Conservation (phyloP, 2,797 vertebrate species). For the Lindbergichthys nudifrons region DNA sequence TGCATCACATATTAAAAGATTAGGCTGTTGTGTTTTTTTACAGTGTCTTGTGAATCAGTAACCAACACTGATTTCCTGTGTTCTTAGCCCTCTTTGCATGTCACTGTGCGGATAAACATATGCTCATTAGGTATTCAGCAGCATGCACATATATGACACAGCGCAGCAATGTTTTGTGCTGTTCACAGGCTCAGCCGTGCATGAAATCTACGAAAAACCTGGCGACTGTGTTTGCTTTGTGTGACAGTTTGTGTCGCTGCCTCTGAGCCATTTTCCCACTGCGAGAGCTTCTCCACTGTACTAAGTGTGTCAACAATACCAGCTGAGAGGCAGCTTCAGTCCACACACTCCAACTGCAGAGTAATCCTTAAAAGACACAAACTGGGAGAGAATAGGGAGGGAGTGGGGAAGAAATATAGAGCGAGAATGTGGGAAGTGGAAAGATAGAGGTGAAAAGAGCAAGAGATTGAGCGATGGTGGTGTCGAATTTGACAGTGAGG, state of each 20-base stretch:
- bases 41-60: conserved; percentile 3
- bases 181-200: conserved; percentile 44
- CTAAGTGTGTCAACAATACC: conserved; percentile 78
- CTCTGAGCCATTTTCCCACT: conserved; percentile 67
- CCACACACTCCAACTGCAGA: conserved; percentile 62
- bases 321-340: conserved; percentile 79
- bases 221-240: conserved; percentile 70
- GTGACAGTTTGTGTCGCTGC: conserved; percentile 73
- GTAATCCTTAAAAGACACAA: conserved; percentile 71
- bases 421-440: conserved; percentile 43
- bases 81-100: neutral
- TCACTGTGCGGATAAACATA: conserved; percentile 7
- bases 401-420: conserved; percentile 29
- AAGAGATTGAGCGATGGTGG: conserved; percentile 50
- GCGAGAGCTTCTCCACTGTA: conserved; percentile 73
- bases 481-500: conserved; percentile 59
- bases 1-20: neutral
- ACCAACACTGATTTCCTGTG: neutral
- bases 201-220: conserved; percentile 57
- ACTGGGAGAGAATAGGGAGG: conserved; percentile 15
- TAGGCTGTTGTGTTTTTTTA: neutral
- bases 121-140: conserved; percentile 37
- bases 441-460: conserved; percentile 63
- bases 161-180: conserved; percentile 17
- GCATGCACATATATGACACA: conserved; percentile 24